These are phyloP conservation scores for Anarrhichthys ocellatus DNA, from an alignment of 2,113 vertebrate genomes.

Conservation along the genomic window DNA sequence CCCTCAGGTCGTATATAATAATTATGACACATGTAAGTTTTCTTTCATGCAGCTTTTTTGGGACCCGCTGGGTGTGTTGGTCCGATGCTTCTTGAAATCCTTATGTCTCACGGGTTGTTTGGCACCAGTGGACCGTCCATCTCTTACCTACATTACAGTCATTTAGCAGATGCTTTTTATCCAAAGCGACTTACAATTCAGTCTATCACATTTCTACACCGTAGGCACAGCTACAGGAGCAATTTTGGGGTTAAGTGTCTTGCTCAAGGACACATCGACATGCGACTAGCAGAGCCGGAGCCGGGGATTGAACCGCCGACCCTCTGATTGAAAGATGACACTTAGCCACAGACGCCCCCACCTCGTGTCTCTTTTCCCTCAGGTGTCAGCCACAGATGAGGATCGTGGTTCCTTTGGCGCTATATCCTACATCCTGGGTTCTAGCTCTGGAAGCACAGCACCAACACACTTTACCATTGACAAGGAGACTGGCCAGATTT, in stretches of 20 bases:
- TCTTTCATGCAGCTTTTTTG: constrained; percentile 22
- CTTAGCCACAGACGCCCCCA: too few relatives aligned
- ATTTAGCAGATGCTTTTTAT: too few relatives aligned
- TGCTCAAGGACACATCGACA: too few relatives aligned
- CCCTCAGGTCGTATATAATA: constrained; percentile 63
- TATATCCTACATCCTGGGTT: constrained; percentile 90
- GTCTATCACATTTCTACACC: too few relatives aligned
- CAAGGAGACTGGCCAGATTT: constrained; percentile 90
- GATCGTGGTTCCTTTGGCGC: constrained; percentile 91
- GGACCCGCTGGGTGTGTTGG: constrained; percentile 19
- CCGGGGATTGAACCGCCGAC: too few relatives aligned
- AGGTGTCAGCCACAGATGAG: constrained; percentile 93
- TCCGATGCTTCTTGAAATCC: constrained; percentile 30
- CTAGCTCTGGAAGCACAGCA: constrained; percentile 79
- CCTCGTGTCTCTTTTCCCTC: constrained; percentile 57
- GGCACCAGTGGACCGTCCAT: constrained; percentile 17
- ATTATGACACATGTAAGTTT: constrained; percentile 49
- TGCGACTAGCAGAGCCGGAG: too few relatives aligned
- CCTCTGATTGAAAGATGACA: too few relatives aligned
- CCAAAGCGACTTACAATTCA: too few relatives aligned
- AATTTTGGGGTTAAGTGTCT: too few relatives aligned
- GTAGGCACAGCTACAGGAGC: too few relatives aligned
- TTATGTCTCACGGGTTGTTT: constrained; percentile 39
- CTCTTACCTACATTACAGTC: too few relatives aligned
- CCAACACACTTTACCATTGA: constrained; percentile 88